Base-by-base conservation (phyloP, 2,797 vertebrate species). In the Pelobates cultripes region DNA sequence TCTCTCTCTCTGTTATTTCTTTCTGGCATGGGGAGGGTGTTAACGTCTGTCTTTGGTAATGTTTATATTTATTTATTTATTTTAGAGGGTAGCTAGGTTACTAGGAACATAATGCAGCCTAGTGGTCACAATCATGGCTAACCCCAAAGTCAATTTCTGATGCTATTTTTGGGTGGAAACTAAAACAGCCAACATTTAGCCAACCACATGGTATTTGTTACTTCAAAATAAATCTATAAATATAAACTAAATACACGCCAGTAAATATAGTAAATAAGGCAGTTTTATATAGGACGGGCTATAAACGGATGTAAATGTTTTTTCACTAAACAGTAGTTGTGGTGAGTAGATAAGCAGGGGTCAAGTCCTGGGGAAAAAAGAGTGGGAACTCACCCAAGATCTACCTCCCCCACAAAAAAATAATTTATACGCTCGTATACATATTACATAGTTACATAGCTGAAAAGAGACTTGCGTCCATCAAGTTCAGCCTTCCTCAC, bases 111-210 rank as follows among this genome's bases (percentile, higher is more conserved):
- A 66, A 44, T 53, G 64, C n/a, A 7, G 42, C 42, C 0, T 67
- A 55, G 13, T 67, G 78, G 70, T 67, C 70, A 53, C 13, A 4
- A 10, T 5, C 47, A 3, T 3, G 15, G 9, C 14, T 40, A 42
- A 64, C n/a, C 72, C 72, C 72, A 60, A 28, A 60, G 40, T 40
- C 15, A 64, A 40, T 64, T 64, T 64, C 12, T 64, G 61, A 64
- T 40, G 7, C 61, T 64, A 64, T 64, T 17, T 64, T 40, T 12
- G 17, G 17, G 2, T 28, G 61, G 61, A 64, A 64, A 64, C 4
- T 28, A 7, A 57, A 57, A 14, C 55, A 14, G 55, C 55, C 4
- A 12, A 64, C 28, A 7, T 64, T 64, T 40, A 4, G 4, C 61
- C 61, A 40, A 40, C 61, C 61, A 40, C 61, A 64, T 64, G 7